Base-by-base conservation (phyloP, 2,888 invertebrate genomes). In the Neocrepidodera transversa region DNA sequence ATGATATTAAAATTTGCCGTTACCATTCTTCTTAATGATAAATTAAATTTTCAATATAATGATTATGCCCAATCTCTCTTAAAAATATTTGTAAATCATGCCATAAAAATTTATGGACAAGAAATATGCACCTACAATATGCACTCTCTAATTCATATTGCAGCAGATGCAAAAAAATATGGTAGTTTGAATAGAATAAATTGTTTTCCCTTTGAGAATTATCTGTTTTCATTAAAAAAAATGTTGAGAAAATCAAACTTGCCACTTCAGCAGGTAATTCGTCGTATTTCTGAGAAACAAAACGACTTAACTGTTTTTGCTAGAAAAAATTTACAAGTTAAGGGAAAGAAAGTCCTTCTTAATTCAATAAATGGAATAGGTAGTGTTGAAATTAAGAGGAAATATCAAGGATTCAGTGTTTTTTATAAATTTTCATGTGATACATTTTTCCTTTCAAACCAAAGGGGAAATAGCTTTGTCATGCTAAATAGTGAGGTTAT, bases 1-100 rank as follows among this genome's bases (percentile, higher is more conserved):
- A 38, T 68, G 58, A 14, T 68, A 14, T 20, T 68, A 36, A 62
- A 62, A 26, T 67, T 63, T 60, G 67, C 52, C 5, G 30, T 68
- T 1, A 63, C 62, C 14, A 66, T 68, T 48, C 57, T 68, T 28
- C 18, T 63, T 7, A 42, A 11, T 51, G 43, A 48, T 38, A 14
- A 50, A 1, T 40, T 67, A 23, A 66, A 67, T 60, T 7, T 17
- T 17, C 6, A 52, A 11, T 58, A 60, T 28, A 67, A 65, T 60
- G 48, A 52, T 13, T 67, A 56, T 62, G 66, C 66, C 13, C 57
- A 60, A 18, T 18, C 53, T 10, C 32, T 67, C 13, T 45, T 68
- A 16, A 17, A 20, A 20, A 26, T 45, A n/a, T 63, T 63, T 40
- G 32, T 55, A 1, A 45, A 20, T 32, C 40, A 62, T 59, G 17